A percentile compares a stretch with the other conserved stretches of the same genome.
Evolutionary conservation across 2,797 vertebrate genomes (phyloP).

Genomic region (Molothrus aeneus): DNA sequence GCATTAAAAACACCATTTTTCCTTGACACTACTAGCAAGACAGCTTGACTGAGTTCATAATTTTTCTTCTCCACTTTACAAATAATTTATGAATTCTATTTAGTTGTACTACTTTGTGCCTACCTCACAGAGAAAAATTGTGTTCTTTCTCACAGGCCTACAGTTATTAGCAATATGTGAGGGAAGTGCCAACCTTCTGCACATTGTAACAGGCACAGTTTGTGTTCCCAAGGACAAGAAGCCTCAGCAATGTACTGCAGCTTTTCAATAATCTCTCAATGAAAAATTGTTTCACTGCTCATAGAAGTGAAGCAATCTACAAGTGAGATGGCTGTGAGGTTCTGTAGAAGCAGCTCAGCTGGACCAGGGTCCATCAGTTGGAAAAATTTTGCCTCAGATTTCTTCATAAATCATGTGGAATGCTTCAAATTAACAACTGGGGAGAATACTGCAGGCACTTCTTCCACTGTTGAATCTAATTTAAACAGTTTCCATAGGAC

Average conservation of each 20-base stretch:
- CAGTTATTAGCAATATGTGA: neutral
- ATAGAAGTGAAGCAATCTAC: neutral
- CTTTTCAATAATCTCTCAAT: neutral
- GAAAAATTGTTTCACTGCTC: neutral
- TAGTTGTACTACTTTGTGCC: neutral
- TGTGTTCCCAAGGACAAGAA: constrained; percentile 11
- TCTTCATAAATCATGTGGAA: neutral
- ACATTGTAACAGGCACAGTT: neutral
- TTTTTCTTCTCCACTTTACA: neutral
- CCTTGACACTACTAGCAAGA: neutral
- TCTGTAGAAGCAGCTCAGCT: neutral
- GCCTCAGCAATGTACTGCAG: neutral
- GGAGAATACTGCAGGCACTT: neutral
- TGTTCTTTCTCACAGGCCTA: neutral
- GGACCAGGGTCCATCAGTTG: neutral
- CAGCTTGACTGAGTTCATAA: neutral
- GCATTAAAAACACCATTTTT: neutral
- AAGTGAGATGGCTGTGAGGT: neutral
- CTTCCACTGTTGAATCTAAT: neutral
- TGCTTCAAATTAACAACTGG: neutral
- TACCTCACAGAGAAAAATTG: neutral
- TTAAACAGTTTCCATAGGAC: neutral
- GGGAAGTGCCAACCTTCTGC: neutral
- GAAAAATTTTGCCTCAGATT: neutral
- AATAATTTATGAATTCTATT: neutral